A percentile compares a stretch with the other conserved stretches of the same genome.
phyloP scores from a whole-genome alignment of 2,888 invertebrate species.

The Phyllotreta striolata region DNA sequence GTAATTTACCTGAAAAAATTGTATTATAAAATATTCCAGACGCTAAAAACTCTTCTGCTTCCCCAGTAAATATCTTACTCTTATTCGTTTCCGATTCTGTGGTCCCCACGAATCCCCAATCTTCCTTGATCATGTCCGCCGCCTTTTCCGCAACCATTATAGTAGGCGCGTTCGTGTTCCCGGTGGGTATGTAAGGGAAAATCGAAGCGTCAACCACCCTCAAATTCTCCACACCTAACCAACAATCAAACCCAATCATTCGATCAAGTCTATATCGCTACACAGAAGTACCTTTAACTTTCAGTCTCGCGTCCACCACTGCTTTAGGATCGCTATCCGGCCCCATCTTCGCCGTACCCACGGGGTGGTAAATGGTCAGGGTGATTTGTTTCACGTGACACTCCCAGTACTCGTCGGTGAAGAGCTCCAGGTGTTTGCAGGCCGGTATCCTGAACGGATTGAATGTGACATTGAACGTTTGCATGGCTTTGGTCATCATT shows the following conservation, averaged over 20 bases:
- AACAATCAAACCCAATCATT: not conserved
- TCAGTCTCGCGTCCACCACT: slow-evolving; percentile 75
- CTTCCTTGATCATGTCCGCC: slow-evolving; percentile 81
- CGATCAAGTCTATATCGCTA: not conserved
- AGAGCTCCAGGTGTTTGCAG: slow-evolving; percentile 68
- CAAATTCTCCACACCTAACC: slow-evolving; percentile 68
- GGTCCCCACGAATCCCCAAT: slow-evolving; percentile 63
- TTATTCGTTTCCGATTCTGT: slow-evolving; percentile 34
- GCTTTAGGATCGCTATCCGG: slow-evolving; percentile 66
- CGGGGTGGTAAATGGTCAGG: slow-evolving; percentile 83
- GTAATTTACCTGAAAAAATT: slow-evolving; percentile 20
- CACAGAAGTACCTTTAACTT: slow-evolving; percentile 66
- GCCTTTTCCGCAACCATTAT: slow-evolving; percentile 88
- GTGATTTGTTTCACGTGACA: slow-evolving; percentile 80
- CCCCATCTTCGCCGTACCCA: slow-evolving; percentile 85
- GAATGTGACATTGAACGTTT: slow-evolving; percentile 68
- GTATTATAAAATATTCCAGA: slow-evolving; percentile 10
- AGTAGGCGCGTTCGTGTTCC: slow-evolving; percentile 83
- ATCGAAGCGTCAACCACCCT: slow-evolving; percentile 84
- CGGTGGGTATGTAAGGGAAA: slow-evolving; percentile 81
- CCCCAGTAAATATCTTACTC: too few species aligned
- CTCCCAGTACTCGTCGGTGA: slow-evolving; percentile 79
- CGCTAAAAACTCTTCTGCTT: too few species aligned
- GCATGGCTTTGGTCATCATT: slow-evolving; percentile 67
- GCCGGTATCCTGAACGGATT: slow-evolving; percentile 73